Conservation (phyloP, 2,797 vertebrate genomes). For the Knipowitschia caucasica region DNA sequence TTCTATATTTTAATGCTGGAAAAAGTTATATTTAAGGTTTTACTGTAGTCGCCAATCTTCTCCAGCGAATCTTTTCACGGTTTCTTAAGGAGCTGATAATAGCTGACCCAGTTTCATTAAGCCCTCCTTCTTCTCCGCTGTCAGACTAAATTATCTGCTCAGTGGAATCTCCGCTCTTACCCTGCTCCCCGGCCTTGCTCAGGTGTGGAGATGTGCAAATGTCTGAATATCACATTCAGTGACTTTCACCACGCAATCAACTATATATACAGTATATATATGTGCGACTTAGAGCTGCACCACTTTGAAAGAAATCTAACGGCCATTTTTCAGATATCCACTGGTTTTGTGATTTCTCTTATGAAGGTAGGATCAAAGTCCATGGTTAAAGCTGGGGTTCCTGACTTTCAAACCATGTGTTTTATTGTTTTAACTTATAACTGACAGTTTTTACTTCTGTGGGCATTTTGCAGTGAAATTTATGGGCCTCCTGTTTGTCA, state of each 20-base stretch:
- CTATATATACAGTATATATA: too few relatives aligned
- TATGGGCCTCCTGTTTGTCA: too few relatives aligned
- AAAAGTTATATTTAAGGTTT: neutral
- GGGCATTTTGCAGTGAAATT: too few relatives aligned
- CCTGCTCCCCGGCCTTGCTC: conserved; percentile 21
- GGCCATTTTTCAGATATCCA: too few relatives aligned
- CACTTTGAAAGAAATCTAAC: too few relatives aligned
- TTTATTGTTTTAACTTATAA: too few relatives aligned
- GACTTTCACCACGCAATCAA: conserved; percentile 41
- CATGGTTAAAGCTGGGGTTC: too few relatives aligned
- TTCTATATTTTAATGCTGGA: neutral
- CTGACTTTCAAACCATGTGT: too few relatives aligned
- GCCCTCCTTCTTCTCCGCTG: conserved; percentile 24
- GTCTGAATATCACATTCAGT: conserved; percentile 40
- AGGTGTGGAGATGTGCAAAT: conserved; percentile 30
- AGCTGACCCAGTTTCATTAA: conserved; percentile 12
- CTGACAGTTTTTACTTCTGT: too few relatives aligned
- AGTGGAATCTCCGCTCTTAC: conserved; percentile 16
- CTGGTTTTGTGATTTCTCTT: too few relatives aligned
- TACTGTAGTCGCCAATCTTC: conserved; percentile 7
- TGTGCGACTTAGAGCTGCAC: too few relatives aligned
- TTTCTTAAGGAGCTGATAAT: conserved; percentile 9
- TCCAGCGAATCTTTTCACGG: conserved; percentile 7
- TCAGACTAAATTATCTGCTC: conserved; percentile 35
- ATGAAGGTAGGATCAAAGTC: too few relatives aligned